Evolutionary conservation across 2,888 invertebrate genomes (phyloP).

Genomic region (Allolobophora icterica): DNA sequence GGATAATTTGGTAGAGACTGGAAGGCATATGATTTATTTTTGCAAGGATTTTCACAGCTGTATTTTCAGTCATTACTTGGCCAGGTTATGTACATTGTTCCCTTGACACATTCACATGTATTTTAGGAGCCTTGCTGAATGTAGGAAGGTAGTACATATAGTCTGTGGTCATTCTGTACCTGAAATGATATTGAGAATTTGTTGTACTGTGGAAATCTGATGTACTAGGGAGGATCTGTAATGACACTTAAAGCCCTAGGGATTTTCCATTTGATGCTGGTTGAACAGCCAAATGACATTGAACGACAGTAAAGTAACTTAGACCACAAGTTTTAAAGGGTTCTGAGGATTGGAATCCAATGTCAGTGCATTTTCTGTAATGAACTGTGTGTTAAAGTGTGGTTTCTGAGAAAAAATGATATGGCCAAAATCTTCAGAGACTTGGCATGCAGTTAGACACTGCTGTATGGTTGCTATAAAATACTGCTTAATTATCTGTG

Average conservation of each 20-base stretch:
- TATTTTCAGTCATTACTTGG: neutral
- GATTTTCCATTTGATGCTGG: neutral
- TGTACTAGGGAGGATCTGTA: neutral
- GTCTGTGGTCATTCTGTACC: neutral
- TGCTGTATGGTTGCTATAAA: neutral
- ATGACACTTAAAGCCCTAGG: neutral
- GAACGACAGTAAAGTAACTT: neutral
- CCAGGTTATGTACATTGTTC: neutral
- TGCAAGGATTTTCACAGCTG: neutral
- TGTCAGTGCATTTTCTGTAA: neutral
- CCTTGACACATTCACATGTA: neutral
- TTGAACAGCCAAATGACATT: neutral
- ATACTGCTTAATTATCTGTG: neutral
- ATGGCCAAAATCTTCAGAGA: neutral
- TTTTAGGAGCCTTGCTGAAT: neutral
- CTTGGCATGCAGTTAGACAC: neutral
- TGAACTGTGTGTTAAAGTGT: no score
- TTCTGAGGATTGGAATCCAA: neutral
- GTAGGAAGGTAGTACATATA: neutral
- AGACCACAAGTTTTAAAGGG: neutral
- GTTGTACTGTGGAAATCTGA: neutral
- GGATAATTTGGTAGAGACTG: constrained; percentile 3
- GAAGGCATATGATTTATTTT: neutral
- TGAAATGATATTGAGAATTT: neutral
- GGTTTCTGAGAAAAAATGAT: neutral